Conservation (phyloP, 2,797 vertebrate species). For the Squalus acanthias region DNA sequence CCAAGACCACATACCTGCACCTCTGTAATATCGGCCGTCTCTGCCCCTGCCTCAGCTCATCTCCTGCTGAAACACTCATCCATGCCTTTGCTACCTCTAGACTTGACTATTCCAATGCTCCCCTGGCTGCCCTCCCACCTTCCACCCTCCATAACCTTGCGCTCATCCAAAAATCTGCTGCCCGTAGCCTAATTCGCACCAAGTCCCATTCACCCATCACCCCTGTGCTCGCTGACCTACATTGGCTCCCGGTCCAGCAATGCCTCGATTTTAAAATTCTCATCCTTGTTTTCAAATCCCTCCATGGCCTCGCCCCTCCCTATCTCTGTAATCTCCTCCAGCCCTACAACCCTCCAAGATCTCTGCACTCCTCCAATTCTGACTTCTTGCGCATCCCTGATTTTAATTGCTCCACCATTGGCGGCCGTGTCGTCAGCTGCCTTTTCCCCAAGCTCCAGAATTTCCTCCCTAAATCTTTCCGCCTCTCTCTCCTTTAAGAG, state of each 20-base stretch:
- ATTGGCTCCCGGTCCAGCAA: no score
- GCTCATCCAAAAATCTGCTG: not conserved
- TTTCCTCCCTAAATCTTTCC: not conserved
- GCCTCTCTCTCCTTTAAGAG: not conserved
- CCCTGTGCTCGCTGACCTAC: not conserved
- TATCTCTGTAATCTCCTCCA: not conserved
- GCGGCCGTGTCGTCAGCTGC: not conserved
- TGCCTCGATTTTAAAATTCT: not conserved
- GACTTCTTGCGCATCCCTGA: not conserved
- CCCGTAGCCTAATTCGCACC: not conserved
- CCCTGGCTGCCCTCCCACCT: not conserved
- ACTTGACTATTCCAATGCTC: not conserved
- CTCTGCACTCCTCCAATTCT: not conserved
- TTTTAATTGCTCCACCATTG: not conserved
- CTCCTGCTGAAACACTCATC: not conserved
- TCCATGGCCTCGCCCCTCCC: not conserved
- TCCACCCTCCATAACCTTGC: not conserved
- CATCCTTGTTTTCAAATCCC: not conserved
- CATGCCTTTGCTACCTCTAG: not conserved
- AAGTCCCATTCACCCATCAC: not conserved
- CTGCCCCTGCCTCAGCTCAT: not conserved
- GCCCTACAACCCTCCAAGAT: not conserved
- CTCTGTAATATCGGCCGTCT: not conserved
- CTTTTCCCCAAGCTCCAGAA: not conserved
- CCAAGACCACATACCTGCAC: not conserved